Base-by-base conservation (phyloP, 1,140 invertebrate species). In the Atta texana region DNA sequence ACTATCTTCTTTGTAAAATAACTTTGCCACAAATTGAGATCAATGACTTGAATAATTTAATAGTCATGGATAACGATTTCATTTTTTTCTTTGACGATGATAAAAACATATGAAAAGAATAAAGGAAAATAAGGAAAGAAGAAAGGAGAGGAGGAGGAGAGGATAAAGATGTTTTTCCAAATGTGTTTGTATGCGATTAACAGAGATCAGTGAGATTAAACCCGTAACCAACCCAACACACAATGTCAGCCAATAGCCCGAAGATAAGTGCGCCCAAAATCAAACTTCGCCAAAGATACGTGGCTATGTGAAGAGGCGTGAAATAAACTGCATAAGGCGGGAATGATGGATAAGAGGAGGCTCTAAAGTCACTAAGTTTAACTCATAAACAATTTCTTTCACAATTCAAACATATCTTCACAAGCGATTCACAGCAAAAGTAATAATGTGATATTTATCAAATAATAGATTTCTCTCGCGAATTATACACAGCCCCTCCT, bases 191-290 rank as follows among this genome's bases (percentile, higher is more conserved):
- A 80, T 78, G 80, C 66, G 69, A 71, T 44, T 88, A 77, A 68
- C 53, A 87, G 49, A 91, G 55, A 91, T 90, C 87, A 89, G 81
- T 91, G 89, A 82, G 76, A 91, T 91, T 90, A 92, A 94, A 93
- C 92, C 95, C 95, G 91, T 92, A 92, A 95, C 95, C 94, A 95
- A 91, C 92, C 94, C 94, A 95, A 94, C 93, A 95, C 93, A 94
- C 88, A 93, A 94, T 89, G 90, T 92, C 92, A 94, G 89, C 93
- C 94, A 95, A 95, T 94, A 95, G 93, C 92, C 91, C 88, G 91
- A 92, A 92, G 81, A 90, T 91, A 92, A 82, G 86, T 93, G 91
- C 91, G 88, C 93, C 93, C 93, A 93, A 86, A 90, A 92, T 91
- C 85, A 86, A 91, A 89, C 92, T 93, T 91, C 89, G 75, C 85